Evolutionary conservation across 1,140 invertebrate species (phyloP).

Genomic region (Coptotermes formosanus): DNA sequence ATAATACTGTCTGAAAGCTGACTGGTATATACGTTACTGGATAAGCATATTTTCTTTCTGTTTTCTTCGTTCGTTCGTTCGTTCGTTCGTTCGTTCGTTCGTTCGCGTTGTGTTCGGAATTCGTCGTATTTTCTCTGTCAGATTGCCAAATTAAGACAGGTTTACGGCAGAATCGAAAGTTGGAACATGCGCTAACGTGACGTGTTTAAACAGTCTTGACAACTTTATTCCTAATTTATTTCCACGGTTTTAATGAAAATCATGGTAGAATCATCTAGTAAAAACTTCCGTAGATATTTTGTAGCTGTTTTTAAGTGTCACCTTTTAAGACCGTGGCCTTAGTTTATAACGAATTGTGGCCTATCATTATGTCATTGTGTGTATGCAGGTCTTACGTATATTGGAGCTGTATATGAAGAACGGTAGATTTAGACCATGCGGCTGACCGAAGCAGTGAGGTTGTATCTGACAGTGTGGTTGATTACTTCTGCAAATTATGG

Average conservation of each 20-base stretch:
- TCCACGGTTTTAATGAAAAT: neutral
- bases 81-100: too few species aligned
- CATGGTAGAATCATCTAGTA: neutral
- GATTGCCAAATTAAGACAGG: neutral
- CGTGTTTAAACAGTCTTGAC: neutral
- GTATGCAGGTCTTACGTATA: too few species aligned
- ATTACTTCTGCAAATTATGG: too few species aligned
- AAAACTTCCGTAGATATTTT: neutral
- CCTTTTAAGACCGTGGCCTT: neutral
- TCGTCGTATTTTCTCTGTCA: neutral
- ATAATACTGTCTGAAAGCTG: neutral
- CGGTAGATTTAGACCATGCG: too few species aligned
- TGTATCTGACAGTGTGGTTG: too few species aligned
- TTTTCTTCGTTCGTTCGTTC: neutral
- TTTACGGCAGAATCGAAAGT: too few species aligned
- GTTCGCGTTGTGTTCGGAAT: neutral
- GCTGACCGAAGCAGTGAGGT: too few species aligned
- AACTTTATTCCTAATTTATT: neutral
- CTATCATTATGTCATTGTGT: too few species aligned
- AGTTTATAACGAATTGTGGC: too few species aligned
- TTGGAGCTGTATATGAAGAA: too few species aligned
- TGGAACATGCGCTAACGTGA: neutral
- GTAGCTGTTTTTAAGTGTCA: neutral
- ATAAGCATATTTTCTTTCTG: neutral
- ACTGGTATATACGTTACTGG: neutral